Percentiles rank a stretch among this genome's conserved stretches.
phyloP scores from a whole-genome alignment of 2,888 invertebrate genomes.

The Orchestes rusci region DNA sequence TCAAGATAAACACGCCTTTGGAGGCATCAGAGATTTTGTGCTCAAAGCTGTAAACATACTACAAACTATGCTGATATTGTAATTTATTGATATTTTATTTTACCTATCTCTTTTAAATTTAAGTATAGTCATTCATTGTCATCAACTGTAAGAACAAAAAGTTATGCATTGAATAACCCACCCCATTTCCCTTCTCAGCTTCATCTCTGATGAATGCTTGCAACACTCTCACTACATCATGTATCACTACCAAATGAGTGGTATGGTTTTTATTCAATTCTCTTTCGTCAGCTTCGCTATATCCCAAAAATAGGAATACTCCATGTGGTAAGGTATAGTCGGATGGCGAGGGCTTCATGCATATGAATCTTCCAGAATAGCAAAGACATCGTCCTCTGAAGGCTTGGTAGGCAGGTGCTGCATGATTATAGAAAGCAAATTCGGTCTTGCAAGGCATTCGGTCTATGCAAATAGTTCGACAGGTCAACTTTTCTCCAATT shows the following conservation, averaged over 20 bases:
- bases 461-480: slow-evolving; percentile 84
- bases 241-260: slow-evolving; percentile 61
- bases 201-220: slow-evolving; percentile 71
- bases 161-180: slow-evolving; percentile 35
- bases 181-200: slow-evolving; percentile 57
- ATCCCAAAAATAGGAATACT: slow-evolving; percentile 81
- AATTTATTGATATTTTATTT: no score
- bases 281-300: slow-evolving; percentile 83
- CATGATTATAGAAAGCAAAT: slow-evolving; percentile 84
- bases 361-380: slow-evolving; percentile 86
- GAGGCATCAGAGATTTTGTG: no score
- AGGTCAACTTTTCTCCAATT: slow-evolving; percentile 67
- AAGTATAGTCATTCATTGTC: no score
- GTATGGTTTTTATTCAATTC: slow-evolving; percentile 71
- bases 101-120: no score
- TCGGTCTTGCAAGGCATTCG: slow-evolving; percentile 81
- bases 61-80: no score
- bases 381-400: slow-evolving; percentile 74
- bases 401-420: slow-evolving; percentile 84
- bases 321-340: slow-evolving; percentile 76
- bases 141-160: no score
- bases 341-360: slow-evolving; percentile 76
- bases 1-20: no score
- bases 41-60: no score
- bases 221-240: slow-evolving; percentile 74